These are phyloP conservation scores for Etheostoma perlongum DNA, from an alignment of 2,797 vertebrate species.

Conservation along the genomic window DNA sequence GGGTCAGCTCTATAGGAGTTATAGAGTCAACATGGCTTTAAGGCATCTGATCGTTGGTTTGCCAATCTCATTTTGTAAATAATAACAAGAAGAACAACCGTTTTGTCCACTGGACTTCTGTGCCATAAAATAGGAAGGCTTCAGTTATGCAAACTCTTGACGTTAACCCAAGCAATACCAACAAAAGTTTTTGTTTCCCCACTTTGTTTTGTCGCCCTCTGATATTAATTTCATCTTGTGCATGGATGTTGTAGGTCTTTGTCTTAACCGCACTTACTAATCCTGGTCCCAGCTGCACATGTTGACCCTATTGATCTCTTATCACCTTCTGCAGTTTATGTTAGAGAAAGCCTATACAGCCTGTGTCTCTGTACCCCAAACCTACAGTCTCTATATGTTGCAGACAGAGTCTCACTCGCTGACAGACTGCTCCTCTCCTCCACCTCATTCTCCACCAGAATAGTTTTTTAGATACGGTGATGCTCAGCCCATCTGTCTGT, in stretches of 20 bases:
- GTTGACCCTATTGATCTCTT: too few relatives aligned
- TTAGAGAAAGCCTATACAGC: not conserved
- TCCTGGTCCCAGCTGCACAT: conserved; percentile 33
- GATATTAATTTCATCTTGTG: conserved; percentile 42
- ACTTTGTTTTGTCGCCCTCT: conserved; percentile 42
- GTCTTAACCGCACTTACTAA: conserved; percentile 47
- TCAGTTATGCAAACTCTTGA: conserved; percentile 85
- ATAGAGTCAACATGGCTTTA: conserved; percentile 97
- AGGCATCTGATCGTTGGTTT: conserved; percentile 93
- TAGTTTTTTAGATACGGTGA: conserved; percentile 31
- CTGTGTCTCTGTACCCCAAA: conserved; percentile 22
- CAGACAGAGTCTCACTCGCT: conserved; percentile 20
- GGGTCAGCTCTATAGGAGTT: conserved; percentile 91
- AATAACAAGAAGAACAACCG: conserved; percentile 90
- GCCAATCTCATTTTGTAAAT: conserved; percentile 97
- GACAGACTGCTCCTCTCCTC: conserved; percentile 12
- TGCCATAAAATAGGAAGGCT: conserved; percentile 96
- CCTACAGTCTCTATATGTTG: conserved; percentile 6
- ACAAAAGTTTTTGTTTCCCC: conserved; percentile 66
- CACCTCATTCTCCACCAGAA: conserved; percentile 5
- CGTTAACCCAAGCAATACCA: conserved; percentile 87
- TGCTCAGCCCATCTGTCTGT: conserved; percentile 55
- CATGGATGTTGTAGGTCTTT: conserved; percentile 48
- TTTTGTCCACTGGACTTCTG: conserved; percentile 91
- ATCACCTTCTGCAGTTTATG: conserved; percentile 19